A percentile compares a stretch with the other conserved stretches of the same genome.
phyloP scores from a whole-genome alignment of 2,797 vertebrate species.

The Neostethus bicornis region DNA sequence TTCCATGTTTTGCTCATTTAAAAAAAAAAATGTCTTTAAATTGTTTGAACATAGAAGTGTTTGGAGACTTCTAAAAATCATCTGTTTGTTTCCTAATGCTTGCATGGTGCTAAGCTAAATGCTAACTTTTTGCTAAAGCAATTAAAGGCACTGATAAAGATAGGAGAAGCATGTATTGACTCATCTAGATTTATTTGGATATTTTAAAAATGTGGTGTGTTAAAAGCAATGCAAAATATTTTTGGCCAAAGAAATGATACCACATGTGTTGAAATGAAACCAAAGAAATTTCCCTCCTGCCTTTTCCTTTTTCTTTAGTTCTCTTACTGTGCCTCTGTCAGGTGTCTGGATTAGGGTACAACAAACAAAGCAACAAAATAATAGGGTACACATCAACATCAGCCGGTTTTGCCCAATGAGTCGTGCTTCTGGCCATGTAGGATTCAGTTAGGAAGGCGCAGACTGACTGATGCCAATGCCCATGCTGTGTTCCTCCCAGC shows the following conservation, averaged over 20 bases:
- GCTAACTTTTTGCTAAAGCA: too few relatives aligned
- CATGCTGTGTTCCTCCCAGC: slow-evolving; percentile 62
- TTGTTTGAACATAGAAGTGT: too few relatives aligned
- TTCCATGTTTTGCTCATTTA: too few relatives aligned
- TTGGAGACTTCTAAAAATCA: too few relatives aligned
- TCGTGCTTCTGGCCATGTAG: slow-evolving; percentile 47
- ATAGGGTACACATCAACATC: slow-evolving; percentile 56
- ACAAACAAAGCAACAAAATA: slow-evolving; percentile 56
- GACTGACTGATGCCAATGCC: slow-evolving; percentile 62
- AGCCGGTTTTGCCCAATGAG: slow-evolving; percentile 47
- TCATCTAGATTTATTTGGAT: too few relatives aligned
- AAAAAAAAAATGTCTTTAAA: too few relatives aligned
- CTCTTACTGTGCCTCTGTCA: slow-evolving; percentile 37
- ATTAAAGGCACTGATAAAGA: too few relatives aligned
- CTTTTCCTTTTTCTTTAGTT: slow-evolving; percentile 9
- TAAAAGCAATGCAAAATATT: too few relatives aligned
- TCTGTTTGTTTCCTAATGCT: too few relatives aligned
- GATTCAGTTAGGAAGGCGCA: slow-evolving; percentile 42
- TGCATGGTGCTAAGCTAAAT: too few relatives aligned
- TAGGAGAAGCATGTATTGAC: too few relatives aligned
- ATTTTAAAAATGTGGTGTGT: too few relatives aligned
- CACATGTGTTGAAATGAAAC: background rate
- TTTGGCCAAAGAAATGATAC: background rate
- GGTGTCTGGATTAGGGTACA: slow-evolving; percentile 50
- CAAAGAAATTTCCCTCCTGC: background rate